Base-by-base conservation (phyloP, 2,113 vertebrate genomes). In the Pygoscelis adeliae region DNA sequence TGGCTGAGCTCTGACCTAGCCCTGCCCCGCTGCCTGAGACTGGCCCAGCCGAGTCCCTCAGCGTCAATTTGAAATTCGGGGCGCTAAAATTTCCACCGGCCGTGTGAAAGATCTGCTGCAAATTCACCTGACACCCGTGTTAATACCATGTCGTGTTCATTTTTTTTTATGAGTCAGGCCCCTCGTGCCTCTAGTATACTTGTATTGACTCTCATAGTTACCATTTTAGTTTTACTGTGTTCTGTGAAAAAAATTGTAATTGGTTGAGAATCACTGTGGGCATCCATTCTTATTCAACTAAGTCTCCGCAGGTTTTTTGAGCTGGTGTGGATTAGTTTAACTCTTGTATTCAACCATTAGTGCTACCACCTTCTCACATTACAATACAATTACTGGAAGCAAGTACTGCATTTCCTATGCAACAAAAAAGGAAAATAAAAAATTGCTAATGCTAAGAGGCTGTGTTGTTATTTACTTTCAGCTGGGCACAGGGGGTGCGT, bases 331-430 rank as follows among this genome's bases (percentile, higher is more conserved):
- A 98, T 98, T 98, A 98, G 98, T 99, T 98, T 99, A 99, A 99
- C 98, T 98, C 98, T 98, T 98, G 98, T 98, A 98, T 98, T 98
- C 97, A 99, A 98, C 98, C 99, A 97, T 99, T 99, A 99, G 99
- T 98, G 98, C 99, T 98, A 98, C 98, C 99, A 99, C 98, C 98
- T 99, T 98, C 98, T 99, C 98, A 99, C 98, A 98, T 99, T 98
- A 98, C 99, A 99, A 99, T 99, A 99, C 99, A 98, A 98, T 99
- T 99, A 99, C 99, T 99, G 99, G 99, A 99, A 99, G 99, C 99
- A 99, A 99, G 98, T 99, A 99, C 99, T 99, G 99, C 99, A 99
- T 99, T 99, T 99, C 99, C 99, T 99, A 99, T 99, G 99, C 99
- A 99, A 99, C 99, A 98, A 98, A 99, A 98, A 99, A 98, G 98